Evolutionary conservation across 2,888 invertebrate species (phyloP).

Genomic region (Phortica magna): DNA sequence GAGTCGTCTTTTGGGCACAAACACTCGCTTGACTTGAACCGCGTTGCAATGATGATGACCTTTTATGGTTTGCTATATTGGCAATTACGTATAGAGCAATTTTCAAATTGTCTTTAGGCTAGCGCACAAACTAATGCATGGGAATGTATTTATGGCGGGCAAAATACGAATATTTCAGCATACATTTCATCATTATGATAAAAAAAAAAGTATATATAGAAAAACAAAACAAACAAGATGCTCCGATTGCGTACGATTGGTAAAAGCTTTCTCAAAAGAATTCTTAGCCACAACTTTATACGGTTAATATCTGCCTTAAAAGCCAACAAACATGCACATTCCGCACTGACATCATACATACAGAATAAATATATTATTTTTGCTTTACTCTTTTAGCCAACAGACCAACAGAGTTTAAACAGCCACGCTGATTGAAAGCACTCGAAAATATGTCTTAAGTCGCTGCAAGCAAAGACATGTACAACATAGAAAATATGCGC

Average conservation of each 20-base stretch:
- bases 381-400: constrained; percentile 37
- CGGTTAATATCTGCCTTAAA: constrained; percentile 12
- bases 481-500: constrained; percentile 41
- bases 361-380: not conserved
- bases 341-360: not conserved
- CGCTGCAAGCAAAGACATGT: not conserved
- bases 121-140: constrained; percentile 43
- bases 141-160: constrained; percentile 46
- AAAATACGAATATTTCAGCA: constrained; percentile 2
- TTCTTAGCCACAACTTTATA: not conserved
- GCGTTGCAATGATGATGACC: constrained; percentile 42
- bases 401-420: constrained; percentile 31
- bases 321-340: not conserved
- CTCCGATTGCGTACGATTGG: not conserved
- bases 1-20: constrained; percentile 10
- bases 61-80: constrained; percentile 52
- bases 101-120: constrained; percentile 47
- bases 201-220: not conserved
- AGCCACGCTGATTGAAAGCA: constrained; percentile 59
- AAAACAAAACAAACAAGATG: not conserved
- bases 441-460: constrained; percentile 55
- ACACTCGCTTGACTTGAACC: constrained; percentile 18
- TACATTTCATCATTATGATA: not conserved
- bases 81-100: constrained; percentile 49
- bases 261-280: not conserved